Base-by-base conservation (phyloP, 1,140 invertebrate species). In the Eupeodes corollae region DNA sequence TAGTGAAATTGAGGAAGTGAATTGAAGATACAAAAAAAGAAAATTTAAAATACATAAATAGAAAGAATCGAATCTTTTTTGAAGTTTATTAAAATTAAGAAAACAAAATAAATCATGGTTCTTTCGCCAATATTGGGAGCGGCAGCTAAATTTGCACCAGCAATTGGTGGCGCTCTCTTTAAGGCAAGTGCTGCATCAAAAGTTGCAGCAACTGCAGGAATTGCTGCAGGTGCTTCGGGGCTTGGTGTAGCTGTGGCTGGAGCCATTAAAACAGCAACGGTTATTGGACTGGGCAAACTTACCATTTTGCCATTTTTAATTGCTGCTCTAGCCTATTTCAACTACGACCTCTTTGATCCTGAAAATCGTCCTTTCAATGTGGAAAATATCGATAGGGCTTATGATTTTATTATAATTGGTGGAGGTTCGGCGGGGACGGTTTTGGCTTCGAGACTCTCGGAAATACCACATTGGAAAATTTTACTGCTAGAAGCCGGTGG, bases 371-470 rank as follows among this genome's bases (percentile, higher is more conserved):
- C 86, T 0, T 81, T 86, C 19, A 78, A 79, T 58, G 77, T 80
- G 37, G 75, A 73, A 39, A 67, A 76, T 18, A 64, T 86, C 0
- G 69, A 76, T 9, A 63, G 74, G 6, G 79, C 83, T 42, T 91
- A 91, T 53, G 87, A 90, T 56, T 90, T 90, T 47, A 73, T 91
- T 0, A 75, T 88, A 0, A 72, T 91, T 1, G 88, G 87, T 0
- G 83, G 77, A 8, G 93, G 92, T 0, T 89, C 89, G 0, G 90
- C 89, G 3, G 93, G 92, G 5, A 77, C 82, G 1, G 89, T 95
- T 0, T 48, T 97, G 5, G 89, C 87, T 0, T 89, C 86, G 48
- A 73, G 93, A 33, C 69, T 97, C 1, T 80, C 88, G 0, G 87
- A 90, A 61, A 74, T 86, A 30, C 75, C 78, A 2, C 71, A 81